A percentile compares a stretch with the other conserved stretches of the same genome.
Evolutionary conservation across 2,888 invertebrate species (phyloP).

Genomic region (Latrodectus elegans): DNA sequence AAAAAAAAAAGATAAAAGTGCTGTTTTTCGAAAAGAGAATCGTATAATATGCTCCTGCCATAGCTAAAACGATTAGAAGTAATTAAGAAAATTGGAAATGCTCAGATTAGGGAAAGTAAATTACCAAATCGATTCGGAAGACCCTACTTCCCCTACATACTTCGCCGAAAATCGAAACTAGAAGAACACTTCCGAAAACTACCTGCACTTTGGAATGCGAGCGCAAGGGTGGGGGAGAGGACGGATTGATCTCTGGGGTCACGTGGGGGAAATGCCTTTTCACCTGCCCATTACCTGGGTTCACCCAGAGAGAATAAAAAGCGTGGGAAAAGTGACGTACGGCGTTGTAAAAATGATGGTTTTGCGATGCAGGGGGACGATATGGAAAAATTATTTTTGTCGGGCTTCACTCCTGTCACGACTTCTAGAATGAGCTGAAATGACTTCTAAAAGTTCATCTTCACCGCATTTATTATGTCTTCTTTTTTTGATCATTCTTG

Average conservation of each 20-base stretch:
- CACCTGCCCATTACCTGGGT: slow-evolving; percentile 5
- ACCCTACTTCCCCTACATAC: too few species aligned
- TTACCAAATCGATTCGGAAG: too few species aligned
- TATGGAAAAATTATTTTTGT: slow-evolving; percentile 3
- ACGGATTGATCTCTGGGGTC: background rate
- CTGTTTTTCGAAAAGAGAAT: too few species aligned
- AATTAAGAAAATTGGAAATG: too few species aligned
- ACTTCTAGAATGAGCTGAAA: background rate
- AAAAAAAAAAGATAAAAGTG: too few species aligned
- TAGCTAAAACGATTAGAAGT: too few species aligned
- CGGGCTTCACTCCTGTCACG: background rate
- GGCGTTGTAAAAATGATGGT: slow-evolving; percentile 3
- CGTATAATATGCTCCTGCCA: too few species aligned
- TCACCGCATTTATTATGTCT: too few species aligned
- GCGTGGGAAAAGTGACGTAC: background rate
- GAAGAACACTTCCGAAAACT: background rate
- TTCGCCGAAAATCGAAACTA: background rate
- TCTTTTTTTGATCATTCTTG: too few species aligned
- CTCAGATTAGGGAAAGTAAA: too few species aligned
- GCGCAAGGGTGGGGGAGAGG: background rate
- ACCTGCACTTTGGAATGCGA: background rate
- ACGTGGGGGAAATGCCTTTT: slow-evolving; percentile 2
- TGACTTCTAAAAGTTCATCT: background rate
- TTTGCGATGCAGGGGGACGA: background rate
- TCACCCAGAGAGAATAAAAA: background rate